These are phyloP conservation scores for Leptura quadrifasciata DNA, from an alignment of 2,888 invertebrate genomes.

Conservation along the genomic window DNA sequence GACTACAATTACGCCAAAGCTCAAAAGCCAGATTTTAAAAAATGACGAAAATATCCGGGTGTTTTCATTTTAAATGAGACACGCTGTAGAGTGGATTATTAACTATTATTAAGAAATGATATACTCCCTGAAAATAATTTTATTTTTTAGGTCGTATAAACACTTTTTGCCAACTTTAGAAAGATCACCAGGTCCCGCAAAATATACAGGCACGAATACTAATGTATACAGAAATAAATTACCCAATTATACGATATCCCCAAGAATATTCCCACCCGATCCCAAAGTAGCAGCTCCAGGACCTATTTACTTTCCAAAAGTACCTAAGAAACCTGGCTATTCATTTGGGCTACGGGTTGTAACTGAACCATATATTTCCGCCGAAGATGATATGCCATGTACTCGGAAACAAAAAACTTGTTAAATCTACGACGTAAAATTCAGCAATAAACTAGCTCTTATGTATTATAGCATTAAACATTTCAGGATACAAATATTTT, in stretches of 20 bases:
- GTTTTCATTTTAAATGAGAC: no score
- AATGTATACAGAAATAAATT: conserved; percentile 64
- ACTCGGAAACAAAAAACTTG: conserved; percentile 30
- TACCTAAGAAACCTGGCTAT: conserved; percentile 70
- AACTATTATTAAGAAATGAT: no score
- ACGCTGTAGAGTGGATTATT: no score
- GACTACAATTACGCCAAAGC: no score
- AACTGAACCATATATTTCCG: conserved; percentile 77
- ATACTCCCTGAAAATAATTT: no score
- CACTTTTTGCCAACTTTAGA: conserved; percentile 46
- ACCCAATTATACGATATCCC: conserved; percentile 67
- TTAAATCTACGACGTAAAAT: conserved; percentile 28
- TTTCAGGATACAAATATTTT: background rate
- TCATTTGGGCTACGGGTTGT: conserved; percentile 80
- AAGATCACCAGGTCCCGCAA: conserved; percentile 73
- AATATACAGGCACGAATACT: conserved; percentile 63
- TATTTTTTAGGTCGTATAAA: conserved; percentile 62
- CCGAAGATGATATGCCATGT: conserved; percentile 74
- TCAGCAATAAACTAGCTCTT: conserved; percentile 10
- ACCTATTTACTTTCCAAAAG: conserved; percentile 66
- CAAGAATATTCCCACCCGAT: conserved; percentile 51
- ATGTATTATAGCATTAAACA: conserved; percentile 4
- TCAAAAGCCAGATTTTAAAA: no score
- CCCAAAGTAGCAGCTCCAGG: conserved; percentile 53
- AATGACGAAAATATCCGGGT: no score